These are phyloP conservation scores for Nibea albiflora DNA, from an alignment of 2,113 vertebrate species.

Conservation along the genomic window DNA sequence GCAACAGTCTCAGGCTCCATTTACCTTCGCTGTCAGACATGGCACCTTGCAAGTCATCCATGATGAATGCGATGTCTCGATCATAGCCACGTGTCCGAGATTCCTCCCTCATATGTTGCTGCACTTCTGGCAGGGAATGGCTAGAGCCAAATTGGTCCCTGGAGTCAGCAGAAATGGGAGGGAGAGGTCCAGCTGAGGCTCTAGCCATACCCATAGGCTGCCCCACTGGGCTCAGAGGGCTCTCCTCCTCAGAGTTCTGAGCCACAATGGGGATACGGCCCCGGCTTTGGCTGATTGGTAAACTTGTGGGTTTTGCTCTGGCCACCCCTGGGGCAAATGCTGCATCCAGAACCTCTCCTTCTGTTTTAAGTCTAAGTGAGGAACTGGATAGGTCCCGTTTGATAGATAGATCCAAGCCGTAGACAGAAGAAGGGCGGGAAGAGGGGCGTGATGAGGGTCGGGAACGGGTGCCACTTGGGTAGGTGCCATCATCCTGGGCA, in stretches of 20 bases:
- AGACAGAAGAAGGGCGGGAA: slow-evolving; percentile 96
- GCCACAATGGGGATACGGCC: slow-evolving; percentile 97
- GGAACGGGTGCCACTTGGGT: slow-evolving; percentile 92
- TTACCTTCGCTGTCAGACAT: slow-evolving; percentile 99
- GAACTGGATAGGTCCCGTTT: slow-evolving; percentile 97
- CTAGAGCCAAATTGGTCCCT: slow-evolving; percentile 99
- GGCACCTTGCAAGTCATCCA: slow-evolving; percentile 99
- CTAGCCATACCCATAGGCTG: slow-evolving; percentile 99
- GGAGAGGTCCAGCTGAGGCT: slow-evolving; percentile 96
- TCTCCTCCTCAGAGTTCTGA: slow-evolving; percentile 99
- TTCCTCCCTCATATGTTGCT: slow-evolving; percentile 99
- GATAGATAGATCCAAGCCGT: slow-evolving; percentile 96
- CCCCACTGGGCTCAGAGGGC: slow-evolving; percentile 97
- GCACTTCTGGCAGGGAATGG: slow-evolving; percentile 98
- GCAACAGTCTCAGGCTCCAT: slow-evolving; percentile 87
- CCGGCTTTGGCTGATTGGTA: slow-evolving; percentile 98
- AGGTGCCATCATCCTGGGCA: slow-evolving; percentile 93
- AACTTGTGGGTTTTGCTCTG: slow-evolving; percentile 95
- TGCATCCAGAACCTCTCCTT: slow-evolving; percentile 92
- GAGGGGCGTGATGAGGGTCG: slow-evolving; percentile 96
- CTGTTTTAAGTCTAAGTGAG: slow-evolving; percentile 93
- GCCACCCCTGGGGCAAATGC: slow-evolving; percentile 90
- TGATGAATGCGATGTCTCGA: slow-evolving; percentile 97
- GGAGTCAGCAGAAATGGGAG: slow-evolving; percentile 97
- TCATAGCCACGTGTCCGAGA: slow-evolving; percentile 96